Conservation (phyloP, 2,797 vertebrate species). For the Poeciliopsis infans region DNA sequence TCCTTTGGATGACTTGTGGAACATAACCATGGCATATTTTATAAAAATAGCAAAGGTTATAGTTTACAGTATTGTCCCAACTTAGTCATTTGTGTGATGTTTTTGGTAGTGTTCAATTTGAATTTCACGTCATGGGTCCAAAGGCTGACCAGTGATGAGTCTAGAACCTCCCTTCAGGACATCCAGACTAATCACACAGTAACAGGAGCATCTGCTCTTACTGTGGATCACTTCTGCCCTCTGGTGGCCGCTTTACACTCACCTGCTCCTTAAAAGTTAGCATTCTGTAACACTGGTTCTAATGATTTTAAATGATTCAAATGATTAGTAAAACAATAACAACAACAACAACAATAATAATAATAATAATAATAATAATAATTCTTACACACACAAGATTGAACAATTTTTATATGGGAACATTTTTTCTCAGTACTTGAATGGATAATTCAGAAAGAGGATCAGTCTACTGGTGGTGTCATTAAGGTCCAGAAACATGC, state of each 20-base stretch:
- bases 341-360: too few species aligned
- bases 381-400: background rate
- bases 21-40: too few species aligned
- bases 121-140: background rate
- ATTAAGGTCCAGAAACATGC: background rate
- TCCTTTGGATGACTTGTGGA: too few species aligned
- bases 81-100: too few species aligned
- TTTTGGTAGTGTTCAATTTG: too few species aligned
- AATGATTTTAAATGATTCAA: background rate
- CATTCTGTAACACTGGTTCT: background rate
- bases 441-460: background rate
- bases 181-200: background rate
- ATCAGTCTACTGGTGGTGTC: background rate
- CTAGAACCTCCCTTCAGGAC: background rate
- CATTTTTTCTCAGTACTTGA: background rate
- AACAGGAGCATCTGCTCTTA: background rate
- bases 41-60: too few species aligned
- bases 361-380: too few species aligned
- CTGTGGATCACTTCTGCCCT: background rate
- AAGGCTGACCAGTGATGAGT: background rate
- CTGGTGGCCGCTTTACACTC: background rate
- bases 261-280: background rate
- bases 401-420: background rate
- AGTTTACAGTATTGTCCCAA: too few species aligned
- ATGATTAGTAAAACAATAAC: too few species aligned